Conservation (phyloP, 2,797 vertebrate genomes). For the Lateolabrax maculatus region DNA sequence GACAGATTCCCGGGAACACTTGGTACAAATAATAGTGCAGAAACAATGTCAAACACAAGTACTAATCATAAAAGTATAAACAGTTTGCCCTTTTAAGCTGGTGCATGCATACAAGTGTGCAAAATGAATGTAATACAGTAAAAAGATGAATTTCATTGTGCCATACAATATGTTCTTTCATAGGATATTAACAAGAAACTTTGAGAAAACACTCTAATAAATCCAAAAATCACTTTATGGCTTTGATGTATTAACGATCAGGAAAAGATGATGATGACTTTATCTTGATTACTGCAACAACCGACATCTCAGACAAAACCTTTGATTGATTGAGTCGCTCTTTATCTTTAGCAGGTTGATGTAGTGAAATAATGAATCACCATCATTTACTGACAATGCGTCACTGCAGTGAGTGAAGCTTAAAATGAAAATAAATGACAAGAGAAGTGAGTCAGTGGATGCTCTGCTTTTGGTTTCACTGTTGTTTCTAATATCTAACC, state of each 20-base stretch:
- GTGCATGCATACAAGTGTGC: too few relatives aligned
- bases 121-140: too few relatives aligned
- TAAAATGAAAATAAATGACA: neutral
- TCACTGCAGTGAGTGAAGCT: neutral
- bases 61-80: too few relatives aligned
- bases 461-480: neutral
- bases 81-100: too few relatives aligned
- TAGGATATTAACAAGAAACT: neutral
- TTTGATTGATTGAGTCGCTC: too few relatives aligned
- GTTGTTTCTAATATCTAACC: constrained; percentile 3
- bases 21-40: too few relatives aligned
- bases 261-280: neutral
- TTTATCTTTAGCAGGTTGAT: neutral
- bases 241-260: too few relatives aligned
- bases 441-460: neutral
- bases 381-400: too few relatives aligned
- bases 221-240: neutral
- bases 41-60: too few relatives aligned
- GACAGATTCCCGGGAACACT: neutral
- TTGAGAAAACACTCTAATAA: neutral
- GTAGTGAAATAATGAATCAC: too few relatives aligned
- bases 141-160: too few relatives aligned
- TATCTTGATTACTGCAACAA: neutral
- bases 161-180: neutral
- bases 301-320: neutral